Conservation (phyloP, 2,888 invertebrate genomes). For the Myopa tessellatipennis region DNA sequence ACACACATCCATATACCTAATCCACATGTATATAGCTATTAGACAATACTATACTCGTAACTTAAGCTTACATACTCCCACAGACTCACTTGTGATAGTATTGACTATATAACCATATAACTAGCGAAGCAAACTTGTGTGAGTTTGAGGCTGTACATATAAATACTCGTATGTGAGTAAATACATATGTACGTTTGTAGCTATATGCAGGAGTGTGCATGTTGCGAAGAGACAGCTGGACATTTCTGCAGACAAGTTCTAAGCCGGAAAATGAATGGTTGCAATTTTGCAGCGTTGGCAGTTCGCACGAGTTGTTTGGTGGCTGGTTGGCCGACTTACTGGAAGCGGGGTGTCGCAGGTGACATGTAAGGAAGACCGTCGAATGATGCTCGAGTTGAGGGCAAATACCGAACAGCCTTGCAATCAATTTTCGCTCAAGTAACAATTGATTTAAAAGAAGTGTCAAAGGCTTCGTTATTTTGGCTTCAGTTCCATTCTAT, state of each 20-base stretch:
- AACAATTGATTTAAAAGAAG: conserved; percentile 31
- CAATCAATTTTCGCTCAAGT: conserved; percentile 32
- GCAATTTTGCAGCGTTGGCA: conserved; percentile 24
- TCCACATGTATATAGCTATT: neutral
- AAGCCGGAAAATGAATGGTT: conserved; percentile 25
- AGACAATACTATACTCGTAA: too few species aligned
- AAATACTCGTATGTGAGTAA: too few species aligned
- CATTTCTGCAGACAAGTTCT: conserved; percentile 35
- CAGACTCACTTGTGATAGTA: too few species aligned
- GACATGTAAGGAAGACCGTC: neutral
- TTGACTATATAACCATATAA: neutral
- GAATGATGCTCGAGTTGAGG: neutral
- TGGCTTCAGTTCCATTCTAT: too few species aligned
- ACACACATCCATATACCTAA: neutral
- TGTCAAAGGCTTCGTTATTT: conserved; percentile 8
- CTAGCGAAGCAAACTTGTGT: neutral
- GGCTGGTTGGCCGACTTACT: neutral
- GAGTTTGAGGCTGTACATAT: neutral
- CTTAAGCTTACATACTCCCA: too few species aligned
- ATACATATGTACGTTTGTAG: too few species aligned
- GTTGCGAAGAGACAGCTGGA: conserved; percentile 20
- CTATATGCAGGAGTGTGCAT: neutral
- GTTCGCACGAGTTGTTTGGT: conserved; percentile 6
- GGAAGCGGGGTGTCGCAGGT: neutral
- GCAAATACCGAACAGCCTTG: conserved; percentile 18